These are phyloP conservation scores for Drosophila novamexicana DNA, from an alignment of 1,140 invertebrate genomes.

Conservation along the genomic window DNA sequence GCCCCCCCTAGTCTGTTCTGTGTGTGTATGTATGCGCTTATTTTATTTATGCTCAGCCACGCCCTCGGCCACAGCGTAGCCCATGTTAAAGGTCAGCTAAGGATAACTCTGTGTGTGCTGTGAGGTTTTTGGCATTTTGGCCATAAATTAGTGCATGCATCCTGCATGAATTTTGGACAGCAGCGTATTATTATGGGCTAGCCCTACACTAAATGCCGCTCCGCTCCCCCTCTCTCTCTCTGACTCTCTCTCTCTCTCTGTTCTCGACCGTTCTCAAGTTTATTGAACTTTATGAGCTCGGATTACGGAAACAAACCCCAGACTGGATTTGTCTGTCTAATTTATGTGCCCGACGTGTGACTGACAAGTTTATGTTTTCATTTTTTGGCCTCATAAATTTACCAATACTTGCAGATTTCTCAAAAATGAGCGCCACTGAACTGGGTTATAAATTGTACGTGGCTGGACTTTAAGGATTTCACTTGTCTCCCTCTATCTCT, in stretches of 20 bases:
- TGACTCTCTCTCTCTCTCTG: too few relatives aligned
- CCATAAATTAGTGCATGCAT: constrained; percentile 75
- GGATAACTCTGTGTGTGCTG: constrained; percentile 6
- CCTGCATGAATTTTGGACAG: constrained; percentile 38
- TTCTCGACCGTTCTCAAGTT: constrained; percentile 42
- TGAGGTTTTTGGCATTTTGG: constrained; percentile 7
- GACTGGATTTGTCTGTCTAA: constrained; percentile 20
- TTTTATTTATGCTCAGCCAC: constrained; percentile 51
- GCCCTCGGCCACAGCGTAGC: constrained; percentile 16
- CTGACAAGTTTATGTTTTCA: constrained; percentile 77
- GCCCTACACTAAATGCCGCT: background rate
- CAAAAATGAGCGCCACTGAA: constrained; percentile 48
- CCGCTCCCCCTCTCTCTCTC: background rate
- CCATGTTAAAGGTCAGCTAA: constrained; percentile 33
- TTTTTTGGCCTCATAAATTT: constrained; percentile 63
- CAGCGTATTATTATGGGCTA: constrained; percentile 41
- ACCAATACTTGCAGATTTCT: constrained; percentile 53
- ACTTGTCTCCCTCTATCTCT: background rate
- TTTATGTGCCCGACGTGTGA: constrained; percentile 74
- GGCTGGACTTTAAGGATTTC: constrained; percentile 32
- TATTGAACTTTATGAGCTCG: constrained; percentile 76
- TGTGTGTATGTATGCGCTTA: constrained; percentile 17
- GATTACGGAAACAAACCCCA: constrained; percentile 38
- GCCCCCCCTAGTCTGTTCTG: constrained; percentile 4
- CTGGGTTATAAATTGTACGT: constrained; percentile 61